Conservation (phyloP, 2,888 invertebrate species). For the Acanthosepion pharaonis region DNA sequence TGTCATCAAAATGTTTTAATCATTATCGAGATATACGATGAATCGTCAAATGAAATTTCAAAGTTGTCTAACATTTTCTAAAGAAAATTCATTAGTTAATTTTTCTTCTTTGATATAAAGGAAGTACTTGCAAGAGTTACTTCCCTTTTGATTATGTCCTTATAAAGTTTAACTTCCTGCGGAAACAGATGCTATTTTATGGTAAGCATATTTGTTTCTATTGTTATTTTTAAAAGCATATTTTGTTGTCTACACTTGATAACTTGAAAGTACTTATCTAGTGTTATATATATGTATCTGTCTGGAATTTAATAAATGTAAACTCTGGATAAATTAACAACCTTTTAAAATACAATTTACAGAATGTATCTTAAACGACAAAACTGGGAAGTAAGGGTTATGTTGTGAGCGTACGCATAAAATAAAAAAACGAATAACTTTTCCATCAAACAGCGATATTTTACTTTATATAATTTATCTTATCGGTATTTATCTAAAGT, state of each 20-base stretch:
- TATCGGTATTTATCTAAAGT: not conserved
- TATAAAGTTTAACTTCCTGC: slow-evolving; percentile 39
- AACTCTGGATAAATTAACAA: not conserved
- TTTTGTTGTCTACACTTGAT: not conserved
- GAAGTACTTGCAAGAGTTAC: slow-evolving; percentile 38
- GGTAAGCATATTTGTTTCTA: slow-evolving; percentile 34
- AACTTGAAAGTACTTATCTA: not conserved
- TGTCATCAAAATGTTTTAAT: too few species aligned
- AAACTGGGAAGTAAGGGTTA: not conserved
- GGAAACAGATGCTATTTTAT: slow-evolving; percentile 45
- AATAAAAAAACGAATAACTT: not conserved
- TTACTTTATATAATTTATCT: not conserved
- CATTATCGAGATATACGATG: too few species aligned
- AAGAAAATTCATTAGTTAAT: not conserved
- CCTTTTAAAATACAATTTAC: not conserved
- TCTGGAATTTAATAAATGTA: not conserved
- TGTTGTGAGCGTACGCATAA: not conserved
- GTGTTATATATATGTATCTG: not conserved
- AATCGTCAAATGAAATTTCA: too few species aligned
- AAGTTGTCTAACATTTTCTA: too few species aligned
- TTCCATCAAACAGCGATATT: not conserved
- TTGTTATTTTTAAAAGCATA: slow-evolving; percentile 25
- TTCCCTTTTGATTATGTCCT: not conserved
- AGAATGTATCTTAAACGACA: not conserved
- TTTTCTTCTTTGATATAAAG: not conserved